These are phyloP conservation scores for Marmota monax DNA, from an alignment of 2,113 vertebrate species.

Conservation along the genomic window DNA sequence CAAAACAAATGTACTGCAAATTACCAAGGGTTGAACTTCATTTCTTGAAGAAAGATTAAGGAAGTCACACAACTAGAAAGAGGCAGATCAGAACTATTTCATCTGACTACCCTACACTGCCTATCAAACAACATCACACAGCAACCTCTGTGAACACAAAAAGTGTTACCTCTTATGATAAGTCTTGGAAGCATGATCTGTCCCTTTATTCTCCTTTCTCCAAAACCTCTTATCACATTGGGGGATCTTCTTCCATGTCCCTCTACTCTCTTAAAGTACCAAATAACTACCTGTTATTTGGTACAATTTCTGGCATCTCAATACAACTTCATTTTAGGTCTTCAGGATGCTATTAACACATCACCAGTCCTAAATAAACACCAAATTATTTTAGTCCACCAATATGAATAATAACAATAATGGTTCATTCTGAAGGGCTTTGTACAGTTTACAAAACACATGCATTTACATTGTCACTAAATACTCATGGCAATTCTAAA, in stretches of 20 bases:
- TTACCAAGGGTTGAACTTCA: neutral
- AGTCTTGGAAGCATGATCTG: neutral
- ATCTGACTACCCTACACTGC: neutral
- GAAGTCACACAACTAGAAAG: neutral
- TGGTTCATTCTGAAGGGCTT: neutral
- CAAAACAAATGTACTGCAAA: too few species aligned
- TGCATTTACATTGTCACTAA: neutral
- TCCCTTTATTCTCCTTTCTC: neutral
- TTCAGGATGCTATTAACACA: slow-evolving; percentile 10
- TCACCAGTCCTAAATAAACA: neutral
- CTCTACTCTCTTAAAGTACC: neutral
- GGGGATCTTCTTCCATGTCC: neutral
- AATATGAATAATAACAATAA: neutral
- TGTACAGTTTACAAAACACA: neutral
- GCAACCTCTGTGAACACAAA: neutral
- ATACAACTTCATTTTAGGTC: neutral
- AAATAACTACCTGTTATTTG: neutral
- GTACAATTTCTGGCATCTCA: neutral
- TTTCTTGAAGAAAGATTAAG: neutral
- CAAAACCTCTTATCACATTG: neutral
- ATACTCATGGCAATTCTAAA: neutral
- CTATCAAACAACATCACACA: neutral
- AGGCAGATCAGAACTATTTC: neutral
- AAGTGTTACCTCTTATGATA: neutral
- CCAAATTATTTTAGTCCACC: neutral